phyloP scores from a whole-genome alignment of 2,113 vertebrate species.

The Talpa occidentalis region DNA sequence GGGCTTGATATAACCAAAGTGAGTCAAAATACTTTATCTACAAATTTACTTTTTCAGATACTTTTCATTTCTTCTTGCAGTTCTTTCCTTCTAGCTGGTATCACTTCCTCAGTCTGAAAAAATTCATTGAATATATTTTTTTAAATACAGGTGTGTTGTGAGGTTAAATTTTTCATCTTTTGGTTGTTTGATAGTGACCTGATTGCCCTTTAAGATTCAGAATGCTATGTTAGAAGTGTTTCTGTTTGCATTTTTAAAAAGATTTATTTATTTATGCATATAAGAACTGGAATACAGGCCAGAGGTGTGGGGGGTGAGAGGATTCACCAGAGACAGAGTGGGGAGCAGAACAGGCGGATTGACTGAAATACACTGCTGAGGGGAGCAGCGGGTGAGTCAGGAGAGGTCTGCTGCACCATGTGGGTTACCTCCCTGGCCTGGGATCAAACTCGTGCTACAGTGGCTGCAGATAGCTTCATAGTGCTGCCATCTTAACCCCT shows the following conservation, averaged over 20 bases:
- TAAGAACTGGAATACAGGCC: no score
- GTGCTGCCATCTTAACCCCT: no score
- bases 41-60: not conserved
- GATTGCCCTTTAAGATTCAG: not conserved
- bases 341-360: no score
- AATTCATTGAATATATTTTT: not conserved
- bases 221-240: slow-evolving; percentile 4
- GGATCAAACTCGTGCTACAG: no score
- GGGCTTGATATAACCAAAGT: not conserved
- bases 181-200: not conserved
- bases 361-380: no score
- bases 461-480: no score
- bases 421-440: no score
- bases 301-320: no score
- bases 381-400: no score
- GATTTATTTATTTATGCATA: no score
- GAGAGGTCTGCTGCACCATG: no score
- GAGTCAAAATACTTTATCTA: not conserved
- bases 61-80: not conserved
- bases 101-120: not conserved
- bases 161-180: slow-evolving; percentile 4
- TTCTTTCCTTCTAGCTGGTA: not conserved
- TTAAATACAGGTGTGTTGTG: not conserved
- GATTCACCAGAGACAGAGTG: no score
- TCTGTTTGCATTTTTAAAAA: slow-evolving; percentile 29